Percentiles rank a stretch among this genome's conserved stretches.
Conservation (phyloP, 2,797 vertebrate genomes). For the Miichthys miiuy region DNA sequence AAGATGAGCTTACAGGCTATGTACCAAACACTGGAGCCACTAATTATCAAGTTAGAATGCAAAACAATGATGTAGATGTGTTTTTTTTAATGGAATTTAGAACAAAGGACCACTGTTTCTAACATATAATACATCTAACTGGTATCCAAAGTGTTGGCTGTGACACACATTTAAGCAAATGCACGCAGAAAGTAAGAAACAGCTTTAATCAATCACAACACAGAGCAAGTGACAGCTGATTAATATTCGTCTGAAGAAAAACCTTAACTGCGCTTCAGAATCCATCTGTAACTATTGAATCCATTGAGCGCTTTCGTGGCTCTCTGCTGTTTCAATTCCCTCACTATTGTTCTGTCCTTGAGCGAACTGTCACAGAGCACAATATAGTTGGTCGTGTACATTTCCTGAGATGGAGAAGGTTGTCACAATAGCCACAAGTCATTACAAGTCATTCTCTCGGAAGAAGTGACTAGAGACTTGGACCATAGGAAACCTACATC, state of each 20-base stretch:
- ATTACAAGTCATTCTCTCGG: constrained; percentile 29
- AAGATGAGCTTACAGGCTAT: constrained; percentile 4
- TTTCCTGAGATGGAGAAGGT: constrained; percentile 43
- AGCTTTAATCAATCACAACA: constrained; percentile 58
- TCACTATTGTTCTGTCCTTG: constrained; percentile 55
- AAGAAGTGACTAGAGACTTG: background rate
- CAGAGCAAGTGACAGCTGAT: constrained; percentile 53
- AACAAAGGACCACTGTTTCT: constrained; percentile 22
- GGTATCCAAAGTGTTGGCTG: constrained; percentile 2
- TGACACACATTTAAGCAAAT: constrained; percentile 24
- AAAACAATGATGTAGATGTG: constrained; percentile 11
- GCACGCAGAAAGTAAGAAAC: constrained; percentile 25
- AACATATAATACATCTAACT: constrained; percentile 21
- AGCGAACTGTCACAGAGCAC: constrained; percentile 58
- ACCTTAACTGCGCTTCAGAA: constrained; percentile 20
- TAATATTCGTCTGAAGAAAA: constrained; percentile 49
- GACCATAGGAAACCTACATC: constrained; percentile 4
- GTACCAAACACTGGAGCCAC: constrained; percentile 2
- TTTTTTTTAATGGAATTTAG: constrained; percentile 1
- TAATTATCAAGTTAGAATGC: constrained; percentile 11
- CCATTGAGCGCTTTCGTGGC: background rate
- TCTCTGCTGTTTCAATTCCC: constrained; percentile 23
- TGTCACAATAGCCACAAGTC: constrained; percentile 50
- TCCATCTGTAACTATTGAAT: constrained; percentile 28
- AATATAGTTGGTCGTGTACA: constrained; percentile 31